phyloP scores from a whole-genome alignment of 2,113 vertebrate genomes.

The Catagonus wagneri region DNA sequence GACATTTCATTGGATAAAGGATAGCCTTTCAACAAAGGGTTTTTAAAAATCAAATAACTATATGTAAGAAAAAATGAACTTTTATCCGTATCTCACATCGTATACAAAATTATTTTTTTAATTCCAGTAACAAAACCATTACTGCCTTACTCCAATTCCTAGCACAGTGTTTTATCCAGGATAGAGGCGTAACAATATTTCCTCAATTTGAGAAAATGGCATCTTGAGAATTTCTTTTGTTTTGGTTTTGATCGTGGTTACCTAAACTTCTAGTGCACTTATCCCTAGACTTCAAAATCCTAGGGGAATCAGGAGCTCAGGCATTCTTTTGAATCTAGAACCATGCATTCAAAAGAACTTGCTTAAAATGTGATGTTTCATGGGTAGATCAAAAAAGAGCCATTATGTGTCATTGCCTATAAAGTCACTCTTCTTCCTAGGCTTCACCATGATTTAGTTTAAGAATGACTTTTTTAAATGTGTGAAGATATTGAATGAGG shows the following conservation, averaged over 20 bases:
- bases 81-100: neutral
- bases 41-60: neutral
- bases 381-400: neutral
- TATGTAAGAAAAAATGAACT: neutral
- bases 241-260: neutral
- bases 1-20: neutral
- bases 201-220: neutral
- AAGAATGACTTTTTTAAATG: neutral
- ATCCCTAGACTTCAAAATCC: neutral
- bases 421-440: neutral
- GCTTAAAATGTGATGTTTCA: neutral
- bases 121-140: neutral
- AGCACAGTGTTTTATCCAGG: neutral
- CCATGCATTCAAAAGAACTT: neutral
- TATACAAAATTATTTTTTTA: neutral
- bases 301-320: neutral
- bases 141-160: neutral
- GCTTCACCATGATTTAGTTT: neutral
- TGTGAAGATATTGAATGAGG: neutral
- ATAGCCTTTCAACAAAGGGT: neutral
- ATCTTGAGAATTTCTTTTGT: neutral
- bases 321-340: neutral
- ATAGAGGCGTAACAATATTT: neutral
- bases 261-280: neutral
- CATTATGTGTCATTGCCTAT: conserved; percentile 7